Percentiles rank a stretch among this genome's conserved stretches.
Conservation (phyloP, 2,797 vertebrate genomes). For the Enteromius anoplus region DNA sequence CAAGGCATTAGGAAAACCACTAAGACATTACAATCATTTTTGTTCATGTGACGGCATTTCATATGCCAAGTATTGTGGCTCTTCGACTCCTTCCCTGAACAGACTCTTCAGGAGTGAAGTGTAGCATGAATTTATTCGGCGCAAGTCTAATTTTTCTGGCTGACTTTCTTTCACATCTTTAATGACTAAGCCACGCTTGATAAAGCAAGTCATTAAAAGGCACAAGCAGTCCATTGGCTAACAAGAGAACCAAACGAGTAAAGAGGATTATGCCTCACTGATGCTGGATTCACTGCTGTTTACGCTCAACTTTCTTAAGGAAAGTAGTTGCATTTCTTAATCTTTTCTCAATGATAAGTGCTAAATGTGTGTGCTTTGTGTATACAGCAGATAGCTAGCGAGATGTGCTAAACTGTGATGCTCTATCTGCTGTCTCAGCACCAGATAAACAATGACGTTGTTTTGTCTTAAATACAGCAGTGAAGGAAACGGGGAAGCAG, state of each 20-base stretch:
- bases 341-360: slow-evolving; percentile 8
- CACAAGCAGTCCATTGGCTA: slow-evolving; percentile 42
- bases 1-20: neutral
- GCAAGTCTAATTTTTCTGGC: slow-evolving; percentile 49
- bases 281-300: slow-evolving; percentile 28
- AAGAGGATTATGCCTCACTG: slow-evolving; percentile 17
- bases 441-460: neutral
- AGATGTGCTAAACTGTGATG: neutral
- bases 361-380: neutral
- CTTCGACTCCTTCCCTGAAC: neutral
- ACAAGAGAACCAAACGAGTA: slow-evolving; percentile 25
- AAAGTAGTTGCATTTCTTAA: neutral
- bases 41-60: neutral
- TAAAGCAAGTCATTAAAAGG: slow-evolving; percentile 62
- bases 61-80: neutral
- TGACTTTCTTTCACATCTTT: slow-evolving; percentile 58
- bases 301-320: neutral
- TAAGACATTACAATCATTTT: neutral
- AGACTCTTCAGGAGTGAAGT: slow-evolving; percentile 28
- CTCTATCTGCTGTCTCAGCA: slow-evolving; percentile 34
- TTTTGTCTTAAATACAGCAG: slow-evolving; percentile 12
- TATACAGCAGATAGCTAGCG: neutral
- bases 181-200: slow-evolving; percentile 60
- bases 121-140: slow-evolving; percentile 43
- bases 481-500: neutral